Evolutionary conservation across 1,140 invertebrate species (phyloP).

Genomic region (Gonatopus flavifemur): DNA sequence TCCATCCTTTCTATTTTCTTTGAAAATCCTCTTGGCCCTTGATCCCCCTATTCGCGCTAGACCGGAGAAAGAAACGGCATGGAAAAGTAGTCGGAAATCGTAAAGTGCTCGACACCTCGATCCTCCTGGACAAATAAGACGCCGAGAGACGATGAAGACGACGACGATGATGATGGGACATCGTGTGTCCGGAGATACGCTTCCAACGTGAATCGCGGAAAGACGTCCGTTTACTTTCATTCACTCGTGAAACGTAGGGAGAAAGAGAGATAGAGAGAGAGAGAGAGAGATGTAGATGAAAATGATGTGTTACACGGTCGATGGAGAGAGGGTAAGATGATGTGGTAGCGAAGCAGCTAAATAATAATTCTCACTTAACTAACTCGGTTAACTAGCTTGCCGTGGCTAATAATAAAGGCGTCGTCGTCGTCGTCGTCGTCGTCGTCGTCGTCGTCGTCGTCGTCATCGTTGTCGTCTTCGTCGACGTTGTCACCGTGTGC

Average conservation of each 20-base stretch:
- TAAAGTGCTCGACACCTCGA: constrained; percentile 54
- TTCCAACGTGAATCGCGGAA: constrained; percentile 7
- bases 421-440: constrained; percentile 30
- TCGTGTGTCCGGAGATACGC: constrained; percentile 5
- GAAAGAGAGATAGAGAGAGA: neutral
- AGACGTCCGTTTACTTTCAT: neutral
- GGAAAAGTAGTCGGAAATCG: constrained; percentile 52
- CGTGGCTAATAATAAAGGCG: constrained; percentile 57
- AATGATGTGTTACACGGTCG: no score
- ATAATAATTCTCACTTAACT: constrained; percentile 60
- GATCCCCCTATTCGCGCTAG: no score
- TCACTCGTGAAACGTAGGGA: neutral
- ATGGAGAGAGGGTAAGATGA: constrained; percentile 2
- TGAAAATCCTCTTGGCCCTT: no score
- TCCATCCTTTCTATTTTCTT: no score
- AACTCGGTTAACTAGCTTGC: constrained; percentile 55
- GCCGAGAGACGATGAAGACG: constrained; percentile 25
- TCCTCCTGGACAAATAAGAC: constrained; percentile 56
- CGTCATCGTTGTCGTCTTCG: constrained; percentile 10
- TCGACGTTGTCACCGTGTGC: neutral
- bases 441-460: constrained; percentile 16
- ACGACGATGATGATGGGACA: constrained; percentile 12
- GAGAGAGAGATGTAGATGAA: constrained; percentile 1
- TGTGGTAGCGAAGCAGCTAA: constrained; percentile 35
- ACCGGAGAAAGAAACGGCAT: constrained; percentile 25